Conservation (phyloP, 2,888 invertebrate genomes). For the Apotomis capreana region DNA sequence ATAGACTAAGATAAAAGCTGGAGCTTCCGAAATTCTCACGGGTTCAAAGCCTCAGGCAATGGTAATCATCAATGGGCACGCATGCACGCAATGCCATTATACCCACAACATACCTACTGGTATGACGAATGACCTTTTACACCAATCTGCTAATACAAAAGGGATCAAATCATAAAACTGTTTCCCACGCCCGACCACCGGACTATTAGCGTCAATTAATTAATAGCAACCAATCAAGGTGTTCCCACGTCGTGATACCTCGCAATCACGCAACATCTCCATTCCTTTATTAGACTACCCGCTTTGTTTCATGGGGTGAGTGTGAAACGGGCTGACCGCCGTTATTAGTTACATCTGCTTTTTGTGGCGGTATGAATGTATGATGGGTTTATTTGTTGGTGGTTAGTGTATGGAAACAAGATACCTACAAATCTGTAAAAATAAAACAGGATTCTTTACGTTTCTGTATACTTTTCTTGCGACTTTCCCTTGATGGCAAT, state of each 20-base stretch:
- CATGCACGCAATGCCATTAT: too few relatives aligned
- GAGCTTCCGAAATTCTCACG: too few relatives aligned
- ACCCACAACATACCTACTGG: too few relatives aligned
- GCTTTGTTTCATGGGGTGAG: slow-evolving; percentile 79
- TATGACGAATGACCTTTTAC: neutral
- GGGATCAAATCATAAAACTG: slow-evolving; percentile 44
- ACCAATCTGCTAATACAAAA: slow-evolving; percentile 26
- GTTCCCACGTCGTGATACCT: slow-evolving; percentile 80
- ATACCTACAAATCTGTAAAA: too few relatives aligned
- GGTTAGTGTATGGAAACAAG: neutral
- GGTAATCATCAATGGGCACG: too few relatives aligned
- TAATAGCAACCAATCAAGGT: slow-evolving; percentile 77
- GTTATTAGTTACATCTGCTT: slow-evolving; percentile 61
- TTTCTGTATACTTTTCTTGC: too few relatives aligned
- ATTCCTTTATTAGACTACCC: slow-evolving; percentile 72
- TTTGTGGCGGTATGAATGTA: neutral
- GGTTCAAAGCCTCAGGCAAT: too few relatives aligned
- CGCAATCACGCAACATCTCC: slow-evolving; percentile 83
- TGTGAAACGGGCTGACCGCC: slow-evolving; percentile 74
- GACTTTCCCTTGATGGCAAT: too few relatives aligned
- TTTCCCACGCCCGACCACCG: slow-evolving; percentile 71
- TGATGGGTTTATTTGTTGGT: neutral
- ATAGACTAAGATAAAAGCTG: too few relatives aligned
- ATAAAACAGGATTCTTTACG: too few relatives aligned
- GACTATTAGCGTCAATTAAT: slow-evolving; percentile 74